A percentile compares a stretch with the other conserved stretches of the same genome.
Evolutionary conservation across 2,888 invertebrate genomes (phyloP).

Genomic region (Limnephilus rhombicus): DNA sequence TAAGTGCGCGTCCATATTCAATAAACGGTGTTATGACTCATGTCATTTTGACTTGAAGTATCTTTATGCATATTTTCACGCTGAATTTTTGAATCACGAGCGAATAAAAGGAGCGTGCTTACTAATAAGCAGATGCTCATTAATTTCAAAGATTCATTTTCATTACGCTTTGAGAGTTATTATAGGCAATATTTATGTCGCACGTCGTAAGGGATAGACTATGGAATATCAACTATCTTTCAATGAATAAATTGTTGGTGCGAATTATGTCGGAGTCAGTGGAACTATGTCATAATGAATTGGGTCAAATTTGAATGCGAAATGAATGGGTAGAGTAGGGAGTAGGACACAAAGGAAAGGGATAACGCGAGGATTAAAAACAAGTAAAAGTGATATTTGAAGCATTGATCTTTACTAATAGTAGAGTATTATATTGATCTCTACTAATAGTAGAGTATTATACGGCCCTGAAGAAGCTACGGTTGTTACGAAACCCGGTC

Average conservation of each 20-base stretch:
- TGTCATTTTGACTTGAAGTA: background rate
- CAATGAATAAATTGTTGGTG: background rate
- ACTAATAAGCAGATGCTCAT: constrained; percentile 1
- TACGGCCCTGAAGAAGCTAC: too few species aligned
- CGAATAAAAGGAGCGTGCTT: background rate
- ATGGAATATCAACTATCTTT: background rate
- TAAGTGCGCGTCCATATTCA: background rate
- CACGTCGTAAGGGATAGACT: background rate
- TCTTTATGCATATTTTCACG: constrained; percentile 1
- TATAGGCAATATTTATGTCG: background rate
- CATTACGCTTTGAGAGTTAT: background rate
- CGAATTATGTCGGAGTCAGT: background rate
- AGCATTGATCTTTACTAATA: too few species aligned
- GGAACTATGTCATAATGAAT: background rate
- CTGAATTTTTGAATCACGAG: background rate
- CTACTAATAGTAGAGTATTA: too few species aligned
- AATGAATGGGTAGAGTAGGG: background rate
- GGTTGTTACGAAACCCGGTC: too few species aligned
- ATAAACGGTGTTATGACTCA: constrained; percentile 1
- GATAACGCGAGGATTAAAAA: too few species aligned
- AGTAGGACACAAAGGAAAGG: too few species aligned
- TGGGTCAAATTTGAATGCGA: background rate
- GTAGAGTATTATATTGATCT: too few species aligned
- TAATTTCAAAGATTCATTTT: background rate
- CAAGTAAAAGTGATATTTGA: too few species aligned